phyloP scores from a whole-genome alignment of 1,140 invertebrate genomes.

The Pseudobourletiella spinata region DNA sequence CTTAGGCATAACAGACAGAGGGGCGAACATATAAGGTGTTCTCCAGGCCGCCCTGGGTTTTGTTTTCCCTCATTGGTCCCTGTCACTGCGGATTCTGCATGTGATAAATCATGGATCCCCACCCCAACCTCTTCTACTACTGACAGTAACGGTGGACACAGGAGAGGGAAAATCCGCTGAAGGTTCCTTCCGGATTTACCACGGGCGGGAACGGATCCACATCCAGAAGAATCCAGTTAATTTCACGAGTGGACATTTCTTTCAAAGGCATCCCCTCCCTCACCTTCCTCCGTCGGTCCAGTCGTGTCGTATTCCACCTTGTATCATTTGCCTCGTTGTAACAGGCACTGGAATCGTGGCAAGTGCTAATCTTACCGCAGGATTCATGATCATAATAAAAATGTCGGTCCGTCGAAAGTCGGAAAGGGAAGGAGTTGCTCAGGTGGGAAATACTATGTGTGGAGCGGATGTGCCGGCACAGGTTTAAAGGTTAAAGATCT shows the following conservation, averaged over 20 bases:
- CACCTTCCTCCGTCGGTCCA: background rate
- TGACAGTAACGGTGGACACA: no score
- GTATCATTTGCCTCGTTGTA: no score
- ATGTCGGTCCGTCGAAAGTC: no score
- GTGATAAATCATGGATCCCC: conserved; percentile 23
- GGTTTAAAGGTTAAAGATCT: no score
- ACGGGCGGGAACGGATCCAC: background rate
- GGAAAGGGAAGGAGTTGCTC: no score
- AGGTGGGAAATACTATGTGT: no score
- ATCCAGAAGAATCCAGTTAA: background rate
- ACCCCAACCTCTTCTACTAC: background rate
- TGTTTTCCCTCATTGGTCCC: conserved; percentile 34
- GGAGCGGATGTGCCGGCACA: no score
- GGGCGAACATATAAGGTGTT: conserved; percentile 18
- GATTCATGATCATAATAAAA: no score
- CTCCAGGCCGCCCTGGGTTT: conserved; percentile 14
- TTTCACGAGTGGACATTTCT: background rate
- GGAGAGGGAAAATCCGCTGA: background rate
- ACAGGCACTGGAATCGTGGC: no score
- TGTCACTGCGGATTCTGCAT: conserved; percentile 26
- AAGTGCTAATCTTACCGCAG: no score
- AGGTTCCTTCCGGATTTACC: background rate
- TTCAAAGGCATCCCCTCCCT: background rate
- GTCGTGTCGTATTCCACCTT: no score
- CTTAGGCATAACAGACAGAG: conserved; percentile 14